These are phyloP conservation scores for Apodemia hepburni DNA, from an alignment of 2,888 invertebrate species.

Conservation along the genomic window DNA sequence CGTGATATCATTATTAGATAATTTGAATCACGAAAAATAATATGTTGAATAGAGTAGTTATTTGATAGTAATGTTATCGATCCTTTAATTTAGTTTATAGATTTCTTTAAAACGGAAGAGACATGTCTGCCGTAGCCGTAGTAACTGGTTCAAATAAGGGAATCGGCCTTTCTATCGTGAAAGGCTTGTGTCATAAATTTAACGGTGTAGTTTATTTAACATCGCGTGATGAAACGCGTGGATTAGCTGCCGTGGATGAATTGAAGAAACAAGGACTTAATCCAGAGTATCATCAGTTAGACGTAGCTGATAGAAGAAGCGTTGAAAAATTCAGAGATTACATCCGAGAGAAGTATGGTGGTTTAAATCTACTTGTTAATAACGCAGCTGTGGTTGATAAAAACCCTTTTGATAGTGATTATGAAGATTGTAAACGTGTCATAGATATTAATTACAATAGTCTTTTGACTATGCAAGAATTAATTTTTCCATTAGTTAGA, in stretches of 20 bases:
- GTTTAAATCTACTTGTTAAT: constrained; percentile 87
- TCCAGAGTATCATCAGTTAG: constrained; percentile 69
- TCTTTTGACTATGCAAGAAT: constrained; percentile 79
- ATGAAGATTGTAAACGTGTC: constrained; percentile 78
- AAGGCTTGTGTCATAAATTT: constrained; percentile 78
- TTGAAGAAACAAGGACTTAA: constrained; percentile 37
- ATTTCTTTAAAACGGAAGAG: not conserved
- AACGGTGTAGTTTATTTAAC: constrained; percentile 84
- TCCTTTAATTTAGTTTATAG: not conserved
- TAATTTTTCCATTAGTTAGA: constrained; percentile 83
- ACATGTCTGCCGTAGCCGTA: constrained; percentile 38
- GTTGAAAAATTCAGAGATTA: constrained; percentile 82
- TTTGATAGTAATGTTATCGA: not conserved
- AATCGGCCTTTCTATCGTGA: constrained; percentile 82
- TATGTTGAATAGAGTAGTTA: too few relatives aligned
- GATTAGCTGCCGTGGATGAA: constrained; percentile 38
- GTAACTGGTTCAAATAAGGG: constrained; percentile 85
- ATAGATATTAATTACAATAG: constrained; percentile 84
- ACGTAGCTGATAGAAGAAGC: constrained; percentile 79
- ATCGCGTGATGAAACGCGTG: constrained; percentile 69
- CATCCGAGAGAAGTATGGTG: constrained; percentile 80
- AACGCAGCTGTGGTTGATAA: constrained; percentile 80
- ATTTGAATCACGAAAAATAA: too few relatives aligned
- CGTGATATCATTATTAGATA: too few relatives aligned
- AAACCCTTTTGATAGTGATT: constrained; percentile 40